Evolutionary conservation across 2,888 invertebrate genomes (phyloP), one percentile per base, ranked within the genome.

Genomic region (Eupithecia abbreviata): DNA sequence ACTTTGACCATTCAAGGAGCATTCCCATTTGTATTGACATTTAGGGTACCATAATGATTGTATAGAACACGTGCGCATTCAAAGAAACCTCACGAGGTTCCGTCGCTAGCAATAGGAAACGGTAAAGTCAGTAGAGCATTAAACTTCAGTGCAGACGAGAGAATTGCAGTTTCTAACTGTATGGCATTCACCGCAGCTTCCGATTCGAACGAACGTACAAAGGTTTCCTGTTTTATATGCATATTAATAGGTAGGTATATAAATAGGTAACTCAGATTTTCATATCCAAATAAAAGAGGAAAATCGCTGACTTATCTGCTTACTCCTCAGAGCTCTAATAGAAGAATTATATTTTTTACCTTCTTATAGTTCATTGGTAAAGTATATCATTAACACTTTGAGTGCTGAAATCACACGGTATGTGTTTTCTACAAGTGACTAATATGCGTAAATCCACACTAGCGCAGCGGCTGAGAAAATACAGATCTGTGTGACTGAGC

Each of bases 41-140:
- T 42, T 0, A 13, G 65, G 66, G 66, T 66, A 15, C 66, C 66
- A 2, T 3, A 66, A 42, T 42, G 7, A 66, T 42, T 66, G 66
- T 42, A 68, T 66, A 15, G 66, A 66, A 66, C 66, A 66, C 66
- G 66, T 66, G 15, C 42, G 42, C 66, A 42, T 66, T 66, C 66
- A 42, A 42, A 66, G 15, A 66, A 42, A 66, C 66, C 66, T 42
- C 66, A 66, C 42, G 42, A 62, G 66, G 66, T 66, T 66, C 41
- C 42, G 66, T 66, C 13, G 41, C 41, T 15, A 12, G 62, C 62
- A 30, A 62, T 30, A 62, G 62, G 62, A 62, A 62, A 62, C 62
- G 30, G 62, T 30, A 30, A 62, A 62, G 62, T 62, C 66, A 66
- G 66, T 66, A 15, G 42, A 42, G 66, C 66, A 66, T 66, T 42